Evolutionary conservation across 2,888 invertebrate species (phyloP), one percentile per base, ranked within the genome.

Genomic region (Harpalus rufipes): DNA sequence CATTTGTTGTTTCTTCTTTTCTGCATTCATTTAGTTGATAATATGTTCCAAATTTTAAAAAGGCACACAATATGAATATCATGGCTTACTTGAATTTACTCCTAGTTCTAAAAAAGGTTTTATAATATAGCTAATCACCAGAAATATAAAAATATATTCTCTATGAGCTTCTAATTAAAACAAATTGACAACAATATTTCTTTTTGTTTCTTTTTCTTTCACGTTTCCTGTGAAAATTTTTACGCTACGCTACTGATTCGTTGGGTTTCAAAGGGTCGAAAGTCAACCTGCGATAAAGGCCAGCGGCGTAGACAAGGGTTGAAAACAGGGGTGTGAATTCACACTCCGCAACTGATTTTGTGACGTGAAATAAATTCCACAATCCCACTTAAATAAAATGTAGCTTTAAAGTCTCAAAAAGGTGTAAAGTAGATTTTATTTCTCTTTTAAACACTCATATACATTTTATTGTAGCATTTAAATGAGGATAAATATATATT

Each of bases 361-460:
- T 51, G 4, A 51, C 44, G 4, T 51, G 44, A 51, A 51, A 51
- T 51, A 51, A 51, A 51, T 51, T 51, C 44, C 44, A 51, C 44
- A 51, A 51, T 51, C 44, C 10, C 44, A 10, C 12, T 51, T 5
- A 51, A 51, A 51, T 51, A 51, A 51, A 51, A 51, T 51, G 44
- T 51, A 51, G 44, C 44, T 51, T 44, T 51, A 51, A 51, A 10
- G 12, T 8, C 44, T 12, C 6, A 3, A 51, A 12, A 51, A 51
- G 44, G 44, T 51, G 44, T 51, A 51, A 51, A 51, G 21, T 61
- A 18, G 59, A 61, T 61, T 61, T 61, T 61, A 61, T 61, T 61
- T 51, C 44, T 12, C 12, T 51, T 61, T 61, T 8, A 61, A 18
- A 16, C 16, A 8, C 16, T 61, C 59, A 16, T 61, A 61, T 61